Conservation (phyloP, 2,113 vertebrate species). For the Otis tarda region DNA sequence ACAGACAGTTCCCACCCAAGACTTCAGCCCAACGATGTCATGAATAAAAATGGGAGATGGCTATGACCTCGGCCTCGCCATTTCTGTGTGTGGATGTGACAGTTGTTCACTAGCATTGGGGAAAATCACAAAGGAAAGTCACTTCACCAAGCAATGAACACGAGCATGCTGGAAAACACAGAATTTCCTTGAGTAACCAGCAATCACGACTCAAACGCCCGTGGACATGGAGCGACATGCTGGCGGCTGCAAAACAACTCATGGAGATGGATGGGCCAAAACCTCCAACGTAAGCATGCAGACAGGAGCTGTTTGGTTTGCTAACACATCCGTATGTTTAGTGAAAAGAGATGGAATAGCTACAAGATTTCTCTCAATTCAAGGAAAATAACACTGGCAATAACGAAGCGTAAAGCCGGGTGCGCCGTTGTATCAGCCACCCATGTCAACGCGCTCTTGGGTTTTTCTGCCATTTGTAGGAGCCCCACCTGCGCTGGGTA, state of each 20-base stretch:
- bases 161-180: constrained; percentile 38
- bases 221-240: background rate
- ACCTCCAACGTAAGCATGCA: background rate
- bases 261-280: background rate
- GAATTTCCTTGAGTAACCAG: background rate
- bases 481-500: background rate
- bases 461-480: background rate
- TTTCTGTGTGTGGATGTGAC: background rate
- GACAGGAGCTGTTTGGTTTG: background rate
- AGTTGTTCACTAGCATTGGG: constrained; percentile 10
- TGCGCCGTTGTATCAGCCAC: accelerated
- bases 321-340: background rate
- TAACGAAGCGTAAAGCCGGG: background rate
- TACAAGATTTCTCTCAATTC: constrained; percentile 39
- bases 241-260: background rate
- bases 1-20: constrained; percentile 42
- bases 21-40: constrained; percentile 8
- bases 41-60: background rate
- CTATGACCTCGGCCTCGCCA: background rate
- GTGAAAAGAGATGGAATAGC: background rate
- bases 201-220: accelerated
- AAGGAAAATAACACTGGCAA: constrained; percentile 40
- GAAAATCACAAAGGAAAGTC: constrained; percentile 54
- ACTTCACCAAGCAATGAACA: constrained; percentile 8
- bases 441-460: background rate